phyloP scores from a whole-genome alignment of 1,140 invertebrate genomes.

The Drosophila asahinai region DNA sequence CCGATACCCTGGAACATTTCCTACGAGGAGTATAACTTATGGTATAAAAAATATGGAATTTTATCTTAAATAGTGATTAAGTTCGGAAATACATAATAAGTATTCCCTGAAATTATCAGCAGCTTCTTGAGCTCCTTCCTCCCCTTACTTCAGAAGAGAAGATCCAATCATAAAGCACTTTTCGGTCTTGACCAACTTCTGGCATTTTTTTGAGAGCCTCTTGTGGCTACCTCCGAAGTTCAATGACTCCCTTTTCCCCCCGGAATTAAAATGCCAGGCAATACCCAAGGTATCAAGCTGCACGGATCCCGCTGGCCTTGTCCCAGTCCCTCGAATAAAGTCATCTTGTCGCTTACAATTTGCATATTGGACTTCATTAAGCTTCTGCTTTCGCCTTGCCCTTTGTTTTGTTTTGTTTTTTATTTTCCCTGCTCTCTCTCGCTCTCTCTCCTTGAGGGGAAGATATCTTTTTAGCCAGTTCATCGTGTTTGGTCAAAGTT shows the following conservation, averaged over 20 bases:
- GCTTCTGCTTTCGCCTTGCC: slow-evolving; percentile 28
- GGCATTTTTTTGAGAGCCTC: not conserved
- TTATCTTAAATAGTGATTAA: too few species aligned
- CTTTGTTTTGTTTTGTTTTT: slow-evolving; percentile 4
- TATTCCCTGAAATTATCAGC: too few species aligned
- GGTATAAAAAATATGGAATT: too few species aligned
- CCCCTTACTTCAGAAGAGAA: too few species aligned
- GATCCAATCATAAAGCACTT: not conserved
- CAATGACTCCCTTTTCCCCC: not conserved
- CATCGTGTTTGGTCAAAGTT: slow-evolving; percentile 41
- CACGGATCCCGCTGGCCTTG: not conserved
- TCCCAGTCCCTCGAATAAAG: slow-evolving; percentile 28
- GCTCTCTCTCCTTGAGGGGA: not conserved
- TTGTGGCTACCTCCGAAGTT: not conserved
- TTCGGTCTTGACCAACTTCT: not conserved
- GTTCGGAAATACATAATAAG: too few species aligned
- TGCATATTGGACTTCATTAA: slow-evolving; percentile 81
- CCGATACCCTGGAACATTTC: not conserved
- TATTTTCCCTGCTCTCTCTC: not conserved
- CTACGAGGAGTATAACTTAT: not conserved
- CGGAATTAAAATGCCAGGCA: not conserved
- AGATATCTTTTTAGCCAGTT: slow-evolving; percentile 55
- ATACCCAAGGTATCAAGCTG: not conserved
- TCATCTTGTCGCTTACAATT: slow-evolving; percentile 54
- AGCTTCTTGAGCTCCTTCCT: too few species aligned